phyloP scores from a whole-genome alignment of 2,113 vertebrate species.

The Eptesicus fuscus region DNA sequence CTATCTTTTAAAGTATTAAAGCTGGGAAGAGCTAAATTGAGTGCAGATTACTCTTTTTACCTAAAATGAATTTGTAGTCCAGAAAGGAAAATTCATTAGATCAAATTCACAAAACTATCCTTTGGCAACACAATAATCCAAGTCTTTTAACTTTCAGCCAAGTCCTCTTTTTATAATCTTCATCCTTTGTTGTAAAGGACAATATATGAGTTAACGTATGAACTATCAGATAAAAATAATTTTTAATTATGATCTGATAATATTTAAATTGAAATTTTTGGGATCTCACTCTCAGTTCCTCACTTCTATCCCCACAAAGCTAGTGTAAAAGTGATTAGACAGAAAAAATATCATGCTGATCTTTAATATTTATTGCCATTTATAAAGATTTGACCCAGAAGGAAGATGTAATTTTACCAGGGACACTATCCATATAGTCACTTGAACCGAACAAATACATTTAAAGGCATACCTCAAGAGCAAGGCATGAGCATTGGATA shows the following conservation, averaged over 20 bases:
- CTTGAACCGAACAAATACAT: not conserved
- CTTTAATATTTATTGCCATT: not conserved
- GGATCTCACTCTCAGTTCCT: not conserved
- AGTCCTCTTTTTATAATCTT: not conserved
- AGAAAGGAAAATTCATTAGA: not conserved
- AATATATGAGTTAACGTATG: not conserved
- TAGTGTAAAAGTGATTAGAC: not conserved
- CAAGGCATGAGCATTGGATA: not conserved
- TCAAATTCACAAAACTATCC: not conserved
- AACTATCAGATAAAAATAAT: not conserved
- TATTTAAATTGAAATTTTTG: not conserved
- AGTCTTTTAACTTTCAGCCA: not conserved
- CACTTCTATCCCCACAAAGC: not conserved
- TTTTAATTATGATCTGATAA: not conserved
- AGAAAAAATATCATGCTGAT: not conserved
- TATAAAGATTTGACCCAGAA: slow-evolving; percentile 28
- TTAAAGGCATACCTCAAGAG: not conserved
- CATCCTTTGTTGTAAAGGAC: not conserved
- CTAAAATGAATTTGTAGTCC: not conserved
- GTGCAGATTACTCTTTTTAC: not conserved
- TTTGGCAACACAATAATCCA: not conserved
- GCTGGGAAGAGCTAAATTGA: not conserved
- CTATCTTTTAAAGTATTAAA: not conserved
- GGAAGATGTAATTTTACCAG: not conserved
- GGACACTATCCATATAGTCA: not conserved